Percentiles rank a stretch among this genome's conserved stretches.
Evolutionary conservation across 2,113 vertebrate species (phyloP).

Genomic region (Chamaetylas fuelleborni): DNA sequence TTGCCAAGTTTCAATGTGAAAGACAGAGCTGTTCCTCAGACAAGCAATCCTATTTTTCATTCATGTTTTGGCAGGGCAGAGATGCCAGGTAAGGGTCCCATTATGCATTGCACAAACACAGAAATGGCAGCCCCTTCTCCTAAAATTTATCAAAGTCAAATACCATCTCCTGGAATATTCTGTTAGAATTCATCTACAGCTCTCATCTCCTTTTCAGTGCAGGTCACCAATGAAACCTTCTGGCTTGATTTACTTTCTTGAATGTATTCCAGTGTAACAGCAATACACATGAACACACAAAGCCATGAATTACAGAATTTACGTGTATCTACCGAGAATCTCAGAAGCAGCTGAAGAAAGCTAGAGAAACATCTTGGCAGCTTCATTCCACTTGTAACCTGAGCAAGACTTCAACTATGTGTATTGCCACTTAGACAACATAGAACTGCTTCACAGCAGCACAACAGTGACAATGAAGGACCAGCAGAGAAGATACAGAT

Average conservation of each 20-base stretch:
- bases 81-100: not conserved
- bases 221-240: not conserved
- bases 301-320: not conserved
- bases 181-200: not conserved
- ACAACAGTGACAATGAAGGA: not conserved
- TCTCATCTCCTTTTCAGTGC: not conserved
- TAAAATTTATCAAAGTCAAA: not conserved
- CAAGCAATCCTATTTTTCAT: not conserved
- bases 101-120: not conserved
- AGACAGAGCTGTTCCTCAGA: conserved; percentile 28
- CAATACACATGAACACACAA: not conserved
- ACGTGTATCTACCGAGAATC: not conserved
- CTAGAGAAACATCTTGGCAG: not conserved
- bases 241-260: not conserved
- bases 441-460: not conserved
- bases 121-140: not conserved
- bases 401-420: not conserved
- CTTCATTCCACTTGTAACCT: not conserved
- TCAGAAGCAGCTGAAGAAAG: not conserved
- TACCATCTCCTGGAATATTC: not conserved
- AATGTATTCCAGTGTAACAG: not conserved
- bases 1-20: not conserved
- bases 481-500: not conserved
- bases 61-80: not conserved
- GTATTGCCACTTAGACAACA: not conserved